These are phyloP conservation scores for Leucoraja ocellata DNA, from an alignment of 2,797 vertebrate genomes.

Conservation along the genomic window DNA sequence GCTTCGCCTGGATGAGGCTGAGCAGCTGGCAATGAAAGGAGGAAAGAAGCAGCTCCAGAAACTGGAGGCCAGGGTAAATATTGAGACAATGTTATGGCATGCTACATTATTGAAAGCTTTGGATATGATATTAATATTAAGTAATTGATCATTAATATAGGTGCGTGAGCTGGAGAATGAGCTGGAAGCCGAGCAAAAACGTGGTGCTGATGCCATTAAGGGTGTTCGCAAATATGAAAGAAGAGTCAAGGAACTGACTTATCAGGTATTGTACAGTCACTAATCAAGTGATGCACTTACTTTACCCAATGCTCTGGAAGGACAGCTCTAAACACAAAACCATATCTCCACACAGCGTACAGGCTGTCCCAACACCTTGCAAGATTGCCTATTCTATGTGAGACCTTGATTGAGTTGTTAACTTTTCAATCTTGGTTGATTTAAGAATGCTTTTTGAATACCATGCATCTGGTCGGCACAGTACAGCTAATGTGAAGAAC, in stretches of 20 bases:
- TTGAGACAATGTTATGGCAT: neutral
- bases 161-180: slow-evolving; percentile 68
- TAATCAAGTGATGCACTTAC: neutral
- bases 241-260: slow-evolving; percentile 70
- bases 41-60: slow-evolving; percentile 90
- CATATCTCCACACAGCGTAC: neutral
- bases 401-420: too few species aligned
- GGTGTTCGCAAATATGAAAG: slow-evolving; percentile 68
- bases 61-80: slow-evolving; percentile 68
- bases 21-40: slow-evolving; percentile 81
- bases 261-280: slow-evolving; percentile 59
- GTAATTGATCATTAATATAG: slow-evolving; percentile 47
- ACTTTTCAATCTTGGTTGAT: too few species aligned
- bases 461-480: too few species aligned
- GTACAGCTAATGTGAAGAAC: too few species aligned
- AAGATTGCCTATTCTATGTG: neutral
- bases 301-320: neutral
- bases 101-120: slow-evolving; percentile 41
- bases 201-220: slow-evolving; percentile 63
- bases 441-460: too few species aligned
- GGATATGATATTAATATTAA: slow-evolving; percentile 46
- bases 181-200: slow-evolving; percentile 68
- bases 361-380: neutral
- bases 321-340: too few species aligned
- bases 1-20: slow-evolving; percentile 80